Base-by-base conservation (phyloP, 2,888 invertebrate species). In the Saturnia japonica region DNA sequence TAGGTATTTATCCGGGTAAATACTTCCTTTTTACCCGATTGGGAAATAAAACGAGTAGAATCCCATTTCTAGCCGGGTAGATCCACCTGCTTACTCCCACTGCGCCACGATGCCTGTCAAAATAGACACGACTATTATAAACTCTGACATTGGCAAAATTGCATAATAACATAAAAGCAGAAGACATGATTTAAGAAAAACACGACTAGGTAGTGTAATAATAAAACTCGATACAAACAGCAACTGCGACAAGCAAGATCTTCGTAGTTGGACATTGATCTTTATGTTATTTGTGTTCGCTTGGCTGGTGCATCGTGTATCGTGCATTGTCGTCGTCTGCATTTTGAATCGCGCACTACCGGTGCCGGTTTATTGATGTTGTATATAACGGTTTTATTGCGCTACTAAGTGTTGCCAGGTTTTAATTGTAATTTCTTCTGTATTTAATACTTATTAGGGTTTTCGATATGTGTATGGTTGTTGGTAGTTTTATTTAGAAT, bases 331-430 rank as follows among this genome's bases (percentile, higher is more conserved):
- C 57, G 25, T 45, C 45, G 45, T 69, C 45, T 45, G 69, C 62
- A 69, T 62, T 22, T 28, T 22, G 34, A 22, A 54, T 68, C 54
- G 69, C 25, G 22, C 60, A 45, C 45, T n/a, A n/a, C 40, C 28
- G 43, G 45, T 42, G 34, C 40, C 28, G 43, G 45, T 42, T 69
- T 62, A 69, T 45, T 19, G 40, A 40, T 64, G 64, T 19, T n/a
- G 64, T 64, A 60, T 45, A 69, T 40, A 69, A 69, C 51, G 16
- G 51, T 45, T 69, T 69, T 69, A 60, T 57, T 45, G 57, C n/a
- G 22, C 45, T 12, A 25, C 42, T 60, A 12, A 60, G 69, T 60
- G 69, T 62, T 57, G 45, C 62, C 62, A 62, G 45, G 45, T 28
- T 69, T 11, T 43, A 22, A 28, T 11, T 64, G 34, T 40, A 64